Percentiles rank a stretch among this genome's conserved stretches.
Conservation (phyloP, 2,797 vertebrate species). For the Enteromius unitaeniatus region DNA sequence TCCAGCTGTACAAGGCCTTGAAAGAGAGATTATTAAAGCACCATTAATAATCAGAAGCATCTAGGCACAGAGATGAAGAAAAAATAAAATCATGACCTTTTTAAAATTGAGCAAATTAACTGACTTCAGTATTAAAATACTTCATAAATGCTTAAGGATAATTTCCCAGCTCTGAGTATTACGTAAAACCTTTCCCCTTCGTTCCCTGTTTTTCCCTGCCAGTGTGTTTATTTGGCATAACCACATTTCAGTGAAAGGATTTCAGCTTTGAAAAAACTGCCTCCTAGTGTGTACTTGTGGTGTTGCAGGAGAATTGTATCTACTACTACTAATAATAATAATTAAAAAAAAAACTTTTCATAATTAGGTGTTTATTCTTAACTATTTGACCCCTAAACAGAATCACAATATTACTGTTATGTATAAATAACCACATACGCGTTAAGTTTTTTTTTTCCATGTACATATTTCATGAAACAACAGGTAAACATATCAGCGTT, state of each 20-base stretch:
- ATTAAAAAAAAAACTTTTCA: conserved; percentile 55
- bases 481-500: conserved; percentile 61
- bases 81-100: background rate
- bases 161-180: background rate
- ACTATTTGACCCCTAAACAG: conserved; percentile 69
- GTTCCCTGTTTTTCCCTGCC: background rate
- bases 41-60: background rate
- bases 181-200: too few relatives aligned
- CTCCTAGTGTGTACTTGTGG: conserved; percentile 21
- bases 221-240: background rate
- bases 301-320: background rate
- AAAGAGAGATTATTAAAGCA: background rate
- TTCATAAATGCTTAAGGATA: background rate
- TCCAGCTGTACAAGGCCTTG: background rate
- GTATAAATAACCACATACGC: conserved; percentile 72
- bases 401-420: conserved; percentile 70
- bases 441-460: conserved; percentile 36
- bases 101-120: background rate
- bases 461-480: conserved; percentile 42
- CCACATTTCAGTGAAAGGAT: background rate
- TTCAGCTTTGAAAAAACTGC: conserved; percentile 32
- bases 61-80: background rate
- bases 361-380: conserved; percentile 75
- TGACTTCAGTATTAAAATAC: conserved; percentile 1
- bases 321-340: conserved; percentile 3